These are phyloP conservation scores for Trematocara nigrifrons DNA, from an alignment of 2,113 vertebrate species.

Conservation along the genomic window DNA sequence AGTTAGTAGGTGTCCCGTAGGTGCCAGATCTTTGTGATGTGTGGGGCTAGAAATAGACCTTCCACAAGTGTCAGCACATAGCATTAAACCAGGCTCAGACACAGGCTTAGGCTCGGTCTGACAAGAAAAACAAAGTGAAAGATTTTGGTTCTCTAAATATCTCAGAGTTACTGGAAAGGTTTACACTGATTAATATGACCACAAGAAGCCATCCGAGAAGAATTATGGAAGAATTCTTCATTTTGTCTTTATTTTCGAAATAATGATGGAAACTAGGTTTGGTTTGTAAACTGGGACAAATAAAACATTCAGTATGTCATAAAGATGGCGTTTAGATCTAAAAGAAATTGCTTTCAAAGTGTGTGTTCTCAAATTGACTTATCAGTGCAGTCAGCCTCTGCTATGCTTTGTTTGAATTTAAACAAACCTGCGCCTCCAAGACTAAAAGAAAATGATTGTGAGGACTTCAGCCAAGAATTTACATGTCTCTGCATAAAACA, in stretches of 20 bases:
- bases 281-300: background rate
- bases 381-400: background rate
- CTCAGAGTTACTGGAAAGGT: background rate
- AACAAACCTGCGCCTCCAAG: background rate
- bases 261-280: background rate
- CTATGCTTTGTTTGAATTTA: background rate
- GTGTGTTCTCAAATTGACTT: background rate
- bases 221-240: background rate
- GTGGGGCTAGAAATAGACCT: slow-evolving; percentile 23
- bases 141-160: background rate
- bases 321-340: background rate
- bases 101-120: background rate
- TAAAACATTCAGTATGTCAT: background rate
- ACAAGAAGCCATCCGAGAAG: background rate
- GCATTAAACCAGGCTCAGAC: background rate
- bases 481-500: too few species aligned
- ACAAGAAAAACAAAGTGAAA: background rate
- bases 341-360: background rate
- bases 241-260: background rate
- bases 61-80: slow-evolving; percentile 20
- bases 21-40: slow-evolving; percentile 19
- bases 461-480: too few species aligned
- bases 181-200: background rate
- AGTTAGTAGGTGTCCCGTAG: slow-evolving; percentile 1
- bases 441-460: background rate